These are phyloP conservation scores for Dromococcyx pavoninus DNA, from an alignment of 2,797 vertebrate species.

Conservation along the genomic window DNA sequence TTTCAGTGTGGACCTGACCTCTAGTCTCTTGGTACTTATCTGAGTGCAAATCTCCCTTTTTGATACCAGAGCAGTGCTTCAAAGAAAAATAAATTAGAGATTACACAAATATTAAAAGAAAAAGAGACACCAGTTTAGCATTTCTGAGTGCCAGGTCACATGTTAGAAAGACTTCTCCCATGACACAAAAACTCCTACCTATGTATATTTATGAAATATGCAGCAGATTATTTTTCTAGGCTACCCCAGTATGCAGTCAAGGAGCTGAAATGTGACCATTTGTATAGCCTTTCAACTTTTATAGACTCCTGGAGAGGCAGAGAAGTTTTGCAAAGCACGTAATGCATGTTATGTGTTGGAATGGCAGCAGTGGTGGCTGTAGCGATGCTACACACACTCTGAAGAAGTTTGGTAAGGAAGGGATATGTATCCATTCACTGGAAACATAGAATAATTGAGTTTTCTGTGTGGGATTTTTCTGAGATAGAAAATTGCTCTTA, in stretches of 20 bases:
- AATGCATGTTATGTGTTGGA: neutral
- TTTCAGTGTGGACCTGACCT: neutral
- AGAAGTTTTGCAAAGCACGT: neutral
- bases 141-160: neutral
- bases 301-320: conserved; percentile 1
- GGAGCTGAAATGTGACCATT: neutral
- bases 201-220: neutral
- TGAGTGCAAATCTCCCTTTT: neutral
- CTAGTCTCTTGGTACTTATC: neutral
- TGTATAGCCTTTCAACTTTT: neutral
- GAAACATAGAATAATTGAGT: neutral
- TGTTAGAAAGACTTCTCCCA: neutral
- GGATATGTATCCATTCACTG: neutral
- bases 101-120: neutral
- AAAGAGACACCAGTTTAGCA: neutral
- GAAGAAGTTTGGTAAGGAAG: neutral
- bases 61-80: neutral
- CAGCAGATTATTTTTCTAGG: neutral
- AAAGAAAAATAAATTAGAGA: conserved; percentile 2
- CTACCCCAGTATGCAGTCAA: neutral
- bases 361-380: neutral
- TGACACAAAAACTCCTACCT: neutral
- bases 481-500: neutral
- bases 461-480: neutral
- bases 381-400: neutral